Conservation (phyloP, 2,888 invertebrate genomes). For the Sesia apiformis region DNA sequence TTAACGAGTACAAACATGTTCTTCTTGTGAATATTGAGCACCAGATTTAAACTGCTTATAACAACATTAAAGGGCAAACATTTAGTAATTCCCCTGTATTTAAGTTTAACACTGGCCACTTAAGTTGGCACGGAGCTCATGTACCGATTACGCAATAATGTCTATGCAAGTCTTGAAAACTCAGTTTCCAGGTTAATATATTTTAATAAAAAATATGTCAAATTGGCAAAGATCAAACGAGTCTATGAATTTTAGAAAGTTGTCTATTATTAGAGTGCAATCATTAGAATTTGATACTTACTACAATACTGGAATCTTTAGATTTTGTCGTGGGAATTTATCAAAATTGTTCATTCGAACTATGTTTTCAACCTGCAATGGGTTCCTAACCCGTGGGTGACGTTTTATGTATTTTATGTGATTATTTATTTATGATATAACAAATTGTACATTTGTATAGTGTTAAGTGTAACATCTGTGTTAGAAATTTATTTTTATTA, state of each 20-base stretch:
- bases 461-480: constrained; percentile 58
- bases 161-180: no score
- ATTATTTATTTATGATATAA: constrained; percentile 67
- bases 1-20: no score
- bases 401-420: constrained; percentile 46
- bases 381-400: constrained; percentile 72
- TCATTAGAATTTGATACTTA: constrained; percentile 39
- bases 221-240: no score
- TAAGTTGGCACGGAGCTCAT: no score
- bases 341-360: constrained; percentile 35
- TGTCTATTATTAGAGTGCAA: constrained; percentile 23
- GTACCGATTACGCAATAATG: no score
- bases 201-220: no score
- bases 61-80: no score
- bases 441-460: constrained; percentile 67
- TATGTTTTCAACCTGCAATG: constrained; percentile 72
- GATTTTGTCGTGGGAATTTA: constrained; percentile 20
- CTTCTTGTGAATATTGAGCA: no score
- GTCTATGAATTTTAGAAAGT: constrained; percentile 9
- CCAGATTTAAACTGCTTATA: no score
- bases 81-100: no score
- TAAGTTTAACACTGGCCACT: no score
- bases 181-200: no score
- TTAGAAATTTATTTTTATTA: constrained; percentile 47
- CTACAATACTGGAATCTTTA: constrained; percentile 3